These are phyloP conservation scores for Leptonema lineaticorne DNA, from an alignment of 1,140 invertebrate genomes.

Conservation along the genomic window DNA sequence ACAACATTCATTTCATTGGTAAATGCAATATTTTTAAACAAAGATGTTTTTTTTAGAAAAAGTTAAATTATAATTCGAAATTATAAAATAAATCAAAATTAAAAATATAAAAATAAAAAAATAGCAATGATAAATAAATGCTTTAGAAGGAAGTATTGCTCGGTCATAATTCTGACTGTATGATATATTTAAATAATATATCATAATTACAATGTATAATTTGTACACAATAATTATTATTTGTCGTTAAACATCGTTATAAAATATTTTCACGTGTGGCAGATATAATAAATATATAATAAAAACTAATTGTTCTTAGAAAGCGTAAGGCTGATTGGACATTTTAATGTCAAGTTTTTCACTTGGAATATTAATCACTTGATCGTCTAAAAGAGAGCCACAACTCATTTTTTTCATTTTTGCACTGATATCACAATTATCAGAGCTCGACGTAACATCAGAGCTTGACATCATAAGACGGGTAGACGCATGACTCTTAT, in stretches of 20 bases:
- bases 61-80: no score
- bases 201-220: no score
- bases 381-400: constrained; percentile 35
- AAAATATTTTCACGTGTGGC: background rate
- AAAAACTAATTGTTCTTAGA: constrained; percentile 16
- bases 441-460: constrained; percentile 39
- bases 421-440: constrained; percentile 34
- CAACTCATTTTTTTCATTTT: constrained; percentile 38
- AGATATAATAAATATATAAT: no score
- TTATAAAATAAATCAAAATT: no score
- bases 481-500: constrained; percentile 37
- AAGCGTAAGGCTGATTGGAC: constrained; percentile 37
- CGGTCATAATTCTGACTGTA: no score
- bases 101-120: no score
- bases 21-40: constrained; percentile 1
- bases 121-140: no score
- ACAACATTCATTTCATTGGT: background rate
- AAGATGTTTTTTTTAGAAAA: no score
- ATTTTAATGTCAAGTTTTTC: constrained; percentile 31
- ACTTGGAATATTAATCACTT: constrained; percentile 1
- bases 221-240: no score
- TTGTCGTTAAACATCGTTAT: no score
- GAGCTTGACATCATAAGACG: constrained; percentile 41
- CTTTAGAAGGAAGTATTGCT: no score
- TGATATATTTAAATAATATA: no score